Evolutionary conservation across 1,140 invertebrate species (phyloP).

Genomic region (Halictus rubicundus): DNA sequence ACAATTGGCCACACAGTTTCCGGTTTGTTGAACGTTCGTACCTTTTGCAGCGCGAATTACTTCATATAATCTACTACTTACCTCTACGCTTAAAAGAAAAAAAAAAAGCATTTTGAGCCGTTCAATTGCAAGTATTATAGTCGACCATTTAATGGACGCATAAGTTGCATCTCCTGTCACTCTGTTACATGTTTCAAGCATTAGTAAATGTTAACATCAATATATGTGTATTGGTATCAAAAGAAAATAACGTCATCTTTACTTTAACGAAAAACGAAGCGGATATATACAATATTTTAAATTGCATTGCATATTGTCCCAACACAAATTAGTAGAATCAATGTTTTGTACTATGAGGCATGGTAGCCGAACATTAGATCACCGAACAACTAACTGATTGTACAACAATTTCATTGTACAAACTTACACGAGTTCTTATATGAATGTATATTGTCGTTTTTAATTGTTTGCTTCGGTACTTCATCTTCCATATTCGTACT

Average conservation of each 20-base stretch:
- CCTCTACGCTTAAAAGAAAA: background rate
- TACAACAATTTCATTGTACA: background rate
- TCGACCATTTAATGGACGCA: background rate
- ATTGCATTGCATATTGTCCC: background rate
- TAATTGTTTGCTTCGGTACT: background rate
- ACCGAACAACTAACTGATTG: slow-evolving; percentile 1
- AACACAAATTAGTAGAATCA: slow-evolving; percentile 8
- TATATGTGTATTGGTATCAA: slow-evolving; percentile 6
- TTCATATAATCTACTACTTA: background rate
- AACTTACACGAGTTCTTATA: background rate
- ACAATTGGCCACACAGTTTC: background rate
- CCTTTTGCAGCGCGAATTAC: background rate
- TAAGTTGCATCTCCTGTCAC: background rate
- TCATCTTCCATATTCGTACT: no score
- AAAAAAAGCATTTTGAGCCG: background rate
- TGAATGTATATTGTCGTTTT: background rate
- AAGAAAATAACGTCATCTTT: slow-evolving; percentile 23
- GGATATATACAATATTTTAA: slow-evolving; percentile 30
- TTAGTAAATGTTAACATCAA: slow-evolving; percentile 20
- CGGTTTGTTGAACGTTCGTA: background rate
- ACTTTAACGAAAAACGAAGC: slow-evolving; percentile 11
- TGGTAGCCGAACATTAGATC: background rate
- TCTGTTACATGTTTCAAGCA: background rate
- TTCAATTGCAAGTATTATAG: slow-evolving; percentile 6
- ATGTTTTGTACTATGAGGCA: background rate